Evolutionary conservation across 1,140 invertebrate species (phyloP), one percentile per base, ranked within the genome.

Genomic region (Achroia grisella): DNA sequence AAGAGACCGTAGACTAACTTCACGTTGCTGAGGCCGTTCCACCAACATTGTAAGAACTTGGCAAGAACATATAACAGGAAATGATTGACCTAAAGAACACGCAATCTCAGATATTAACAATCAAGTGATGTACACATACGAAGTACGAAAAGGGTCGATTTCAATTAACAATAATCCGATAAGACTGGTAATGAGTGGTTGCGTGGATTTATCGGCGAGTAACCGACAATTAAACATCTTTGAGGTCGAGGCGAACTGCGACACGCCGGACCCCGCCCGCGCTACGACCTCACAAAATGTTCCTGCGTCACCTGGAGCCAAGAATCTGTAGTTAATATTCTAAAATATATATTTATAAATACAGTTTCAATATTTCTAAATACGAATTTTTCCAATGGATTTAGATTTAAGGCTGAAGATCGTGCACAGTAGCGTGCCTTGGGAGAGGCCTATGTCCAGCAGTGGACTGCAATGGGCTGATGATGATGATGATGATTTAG

Each of bases 131-230:
- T 39, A 6, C 6, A 23, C 17, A 23, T 2, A 23, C 17, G 2
- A 23, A 3, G 17, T 23, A 23, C 17, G 17, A 23, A 23, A 23
- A 60, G 49, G 55, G 39, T 58, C 52, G 56, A 52, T 68, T 78
- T 79, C 75, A 79, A 79, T 79, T 79, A 79, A 76, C 66, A 75
- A 75, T 66, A 64, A 65, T 69, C 59, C 65, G 71, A 73, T 71
- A 71, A 68, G 57, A 63, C 65, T 47, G 52, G 55, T 78, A 78
- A 78, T 78, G 69, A 75, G 65, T 44, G 74, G 74, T 74, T 78
- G 59, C 52, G 17, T 59, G 62, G 70, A 78, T 78, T 74, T 78
- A 78, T 74, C 54, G 64, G 40, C 54, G 52, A 53, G 58, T 61
- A 75, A 69, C 71, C 70, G 55, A 64, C 69, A 78, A 78, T 78